Base-by-base conservation (phyloP, 2,888 invertebrate genomes). In the Drosophila bunnanda region DNA sequence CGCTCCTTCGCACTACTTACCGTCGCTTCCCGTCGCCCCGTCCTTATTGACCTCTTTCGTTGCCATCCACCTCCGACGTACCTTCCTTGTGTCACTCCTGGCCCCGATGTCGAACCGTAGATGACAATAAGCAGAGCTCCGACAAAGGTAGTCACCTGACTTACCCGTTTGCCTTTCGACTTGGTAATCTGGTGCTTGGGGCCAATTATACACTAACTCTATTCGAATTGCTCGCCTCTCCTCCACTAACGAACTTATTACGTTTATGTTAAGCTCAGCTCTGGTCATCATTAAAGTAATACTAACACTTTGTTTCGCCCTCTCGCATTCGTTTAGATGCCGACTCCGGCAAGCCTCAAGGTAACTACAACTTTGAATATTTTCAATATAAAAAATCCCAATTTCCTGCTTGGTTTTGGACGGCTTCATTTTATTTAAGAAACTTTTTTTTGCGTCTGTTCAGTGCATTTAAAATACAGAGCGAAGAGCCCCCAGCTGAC, bases 61-160 rank as follows among this genome's bases (percentile, higher is more conserved):
- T 57, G 57, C 50, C 50, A 36, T 50, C 43, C 76, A 61, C 65
- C 48, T 72, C 61, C 43, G 79, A 59, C 65, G 67, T 22, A 38
- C 60, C 58, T 67, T 57, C 53, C 52, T 39, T 62, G 25, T 38
- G 48, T 15, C 57, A 25, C 25, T 41, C 20, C 20, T 36, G 32
- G 66, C 74, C 71, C 60, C 60, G 68, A 73, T 74, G 75, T 71
- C 79, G 66, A 77, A 76, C 64, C 59, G 38, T 77, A 90, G 90
- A 90, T 76, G 91, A 91, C 84, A 91, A 91, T 76, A 89, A 85
- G 82, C 85, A 71, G 78, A 81, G 48, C 76, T 60, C 82, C 75
- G 89, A 91, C 76, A 87, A 91, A 91, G 91, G 91, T 91, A 91
- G 87, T 76, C 60, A 65, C 70, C 52, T 65, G 74, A 65, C 68